Conservation (phyloP, 2,113 vertebrate genomes). For the Ascaphus truei region DNA sequence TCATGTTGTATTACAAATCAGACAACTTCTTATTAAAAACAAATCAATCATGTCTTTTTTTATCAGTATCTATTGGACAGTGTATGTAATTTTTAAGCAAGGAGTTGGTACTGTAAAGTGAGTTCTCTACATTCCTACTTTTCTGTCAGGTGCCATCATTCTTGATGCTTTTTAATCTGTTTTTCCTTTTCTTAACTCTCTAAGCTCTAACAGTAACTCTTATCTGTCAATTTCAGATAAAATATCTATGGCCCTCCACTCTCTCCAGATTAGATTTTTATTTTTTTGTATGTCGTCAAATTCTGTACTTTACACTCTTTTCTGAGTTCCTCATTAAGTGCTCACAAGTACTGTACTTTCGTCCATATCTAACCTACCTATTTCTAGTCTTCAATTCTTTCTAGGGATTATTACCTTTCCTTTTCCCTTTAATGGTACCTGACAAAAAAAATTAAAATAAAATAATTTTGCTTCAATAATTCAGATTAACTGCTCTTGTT, state of each 20-base stretch:
- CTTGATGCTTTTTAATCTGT: neutral
- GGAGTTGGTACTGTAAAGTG: neutral
- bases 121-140: neutral
- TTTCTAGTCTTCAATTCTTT: no score
- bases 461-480: no score
- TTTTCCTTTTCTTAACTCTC: slow-evolving; percentile 19
- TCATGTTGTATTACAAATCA: neutral
- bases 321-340: no score
- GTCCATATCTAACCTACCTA: no score
- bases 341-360: no score
- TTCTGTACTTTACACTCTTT: no score
- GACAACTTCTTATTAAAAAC: neutral
- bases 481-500: no score
- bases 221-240: slow-evolving; percentile 2
- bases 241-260: neutral
- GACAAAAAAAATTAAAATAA: no score
- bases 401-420: no score
- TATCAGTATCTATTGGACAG: neutral
- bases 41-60: neutral
- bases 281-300: slow-evolving; percentile 13
- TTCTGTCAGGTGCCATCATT: neutral
- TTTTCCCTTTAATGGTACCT: no score
- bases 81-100: neutral
- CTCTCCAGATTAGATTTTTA: neutral
- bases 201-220: neutral